A percentile compares a stretch with the other conserved stretches of the same genome.
Conservation (phyloP, 2,888 invertebrate genomes). For the Cataglyphis albicans region DNA sequence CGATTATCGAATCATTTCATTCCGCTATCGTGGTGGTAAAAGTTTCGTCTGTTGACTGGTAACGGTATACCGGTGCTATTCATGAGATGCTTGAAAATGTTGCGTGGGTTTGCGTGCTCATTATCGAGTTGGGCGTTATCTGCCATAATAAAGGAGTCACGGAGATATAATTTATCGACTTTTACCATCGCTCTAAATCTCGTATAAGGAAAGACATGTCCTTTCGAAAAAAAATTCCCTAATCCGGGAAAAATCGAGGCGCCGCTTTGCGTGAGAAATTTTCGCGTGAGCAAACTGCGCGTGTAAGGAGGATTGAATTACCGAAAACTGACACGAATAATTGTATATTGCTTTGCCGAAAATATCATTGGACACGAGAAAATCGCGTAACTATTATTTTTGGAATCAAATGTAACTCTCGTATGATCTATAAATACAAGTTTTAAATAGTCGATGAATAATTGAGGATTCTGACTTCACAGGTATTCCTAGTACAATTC, state of each 20-base stretch:
- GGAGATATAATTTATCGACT: slow-evolving; percentile 34
- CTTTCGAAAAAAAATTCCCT: not conserved
- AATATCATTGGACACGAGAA: slow-evolving; percentile 35
- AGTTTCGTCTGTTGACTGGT: slow-evolving; percentile 51
- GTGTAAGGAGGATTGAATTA: slow-evolving; percentile 35
- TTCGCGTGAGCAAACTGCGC: not conserved
- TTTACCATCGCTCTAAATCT: not conserved
- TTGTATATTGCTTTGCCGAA: slow-evolving; percentile 42
- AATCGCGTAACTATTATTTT: slow-evolving; percentile 51
- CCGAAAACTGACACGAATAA: slow-evolving; percentile 39
- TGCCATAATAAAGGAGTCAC: not conserved
- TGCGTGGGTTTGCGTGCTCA: slow-evolving; percentile 64
- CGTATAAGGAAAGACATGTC: not conserved
- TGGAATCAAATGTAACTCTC: slow-evolving; percentile 32
- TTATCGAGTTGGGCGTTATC: slow-evolving; percentile 49
- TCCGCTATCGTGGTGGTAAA: slow-evolving; percentile 45
- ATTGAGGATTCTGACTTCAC: slow-evolving; percentile 25
- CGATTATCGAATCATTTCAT: slow-evolving; percentile 53
- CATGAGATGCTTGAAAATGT: slow-evolving; percentile 4
- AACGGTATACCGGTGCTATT: slow-evolving; percentile 58
- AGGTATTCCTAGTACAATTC: not conserved
- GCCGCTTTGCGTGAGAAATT: not conserved
- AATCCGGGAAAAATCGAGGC: not conserved
- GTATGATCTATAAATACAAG: slow-evolving; percentile 11
- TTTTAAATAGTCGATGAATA: not conserved